phyloP scores from a whole-genome alignment of 2,797 vertebrate species.

The Pagetopsis macropterus region DNA sequence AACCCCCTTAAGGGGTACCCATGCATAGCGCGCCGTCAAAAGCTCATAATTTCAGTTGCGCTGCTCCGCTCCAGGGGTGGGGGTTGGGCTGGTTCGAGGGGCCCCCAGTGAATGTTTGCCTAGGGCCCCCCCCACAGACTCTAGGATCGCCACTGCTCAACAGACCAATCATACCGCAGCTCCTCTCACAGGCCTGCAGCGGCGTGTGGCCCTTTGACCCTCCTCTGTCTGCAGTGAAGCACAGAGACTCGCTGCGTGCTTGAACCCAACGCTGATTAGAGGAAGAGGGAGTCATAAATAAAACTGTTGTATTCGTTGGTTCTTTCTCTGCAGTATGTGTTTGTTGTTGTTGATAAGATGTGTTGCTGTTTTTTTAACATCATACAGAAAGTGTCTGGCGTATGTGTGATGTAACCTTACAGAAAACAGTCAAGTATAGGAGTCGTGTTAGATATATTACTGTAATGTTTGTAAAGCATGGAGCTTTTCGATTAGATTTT shows the following conservation, averaged over 20 bases:
- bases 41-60: no score
- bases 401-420: neutral
- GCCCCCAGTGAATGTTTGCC: no score
- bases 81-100: no score
- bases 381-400: no score
- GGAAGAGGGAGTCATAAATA: constrained; percentile 25
- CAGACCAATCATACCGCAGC: neutral
- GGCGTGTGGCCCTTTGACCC: constrained; percentile 27
- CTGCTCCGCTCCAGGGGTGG: no score
- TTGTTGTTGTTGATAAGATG: constrained; percentile 23
- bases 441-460: neutral
- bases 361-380: no score
- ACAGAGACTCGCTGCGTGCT: constrained; percentile 56
- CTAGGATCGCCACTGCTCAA: no score
- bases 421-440: neutral
- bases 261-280: constrained; percentile 30
- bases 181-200: constrained; percentile 49
- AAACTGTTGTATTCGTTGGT: constrained; percentile 29
- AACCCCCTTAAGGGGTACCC: no score
- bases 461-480: neutral
- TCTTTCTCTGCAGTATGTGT: constrained; percentile 37
- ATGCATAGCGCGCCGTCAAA: no score
- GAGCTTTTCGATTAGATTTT: neutral
- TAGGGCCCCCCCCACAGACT: no score
- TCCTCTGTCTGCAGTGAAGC: constrained; percentile 24